Evolutionary conservation across 2,888 invertebrate genomes (phyloP), one percentile per base, ranked within the genome.

Genomic region (Muschampia plurimacula): DNA sequence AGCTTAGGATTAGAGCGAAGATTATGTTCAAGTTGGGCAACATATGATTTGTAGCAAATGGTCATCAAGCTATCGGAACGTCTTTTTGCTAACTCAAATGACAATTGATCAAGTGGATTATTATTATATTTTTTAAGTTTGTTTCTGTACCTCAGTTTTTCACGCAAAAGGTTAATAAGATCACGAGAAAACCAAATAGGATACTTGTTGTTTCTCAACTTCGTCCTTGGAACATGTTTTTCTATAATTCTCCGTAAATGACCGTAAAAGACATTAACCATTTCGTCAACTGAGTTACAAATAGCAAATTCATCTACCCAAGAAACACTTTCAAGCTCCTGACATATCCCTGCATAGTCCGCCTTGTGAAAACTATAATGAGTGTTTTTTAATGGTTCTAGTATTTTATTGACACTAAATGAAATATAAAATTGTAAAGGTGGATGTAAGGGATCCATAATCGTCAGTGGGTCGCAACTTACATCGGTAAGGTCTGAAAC

Each of bases 141-240:
- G 15, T 66, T 55, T 9, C 66, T 13, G 10, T 55, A 66, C 13
- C 52, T 66, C 13, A 66, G 55, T 39, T 66, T 66, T 39, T 66
- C 66, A 1, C 36, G 52, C 5, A 66, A 36, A 1, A 52, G 36
- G 39, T 55, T 39, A 55, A 66, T 66, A 10, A 66, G 55, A 39
- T 66, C 55, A 0, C 5, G 7, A 10, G 66, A 66, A 15, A 66
- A 66, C 66, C 66, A 66, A 6, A 15, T 12, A 5, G 66, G 66
- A 10, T 55, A 66, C 3, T 66, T 66, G n/a, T 15, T 55, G 9
- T n/a, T 4, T 39, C n/a, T 66, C 2, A n/a, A 1, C n/a, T 46
- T 68, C 1, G 9, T 7, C 15, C 46, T 68, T 3, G 67, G 67
- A 4, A 68, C 46, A n/a, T 57, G 4, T 59, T 67, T 67, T 0